Base-by-base conservation (phyloP, 2,888 invertebrate species). In the Orthosia gothica region DNA sequence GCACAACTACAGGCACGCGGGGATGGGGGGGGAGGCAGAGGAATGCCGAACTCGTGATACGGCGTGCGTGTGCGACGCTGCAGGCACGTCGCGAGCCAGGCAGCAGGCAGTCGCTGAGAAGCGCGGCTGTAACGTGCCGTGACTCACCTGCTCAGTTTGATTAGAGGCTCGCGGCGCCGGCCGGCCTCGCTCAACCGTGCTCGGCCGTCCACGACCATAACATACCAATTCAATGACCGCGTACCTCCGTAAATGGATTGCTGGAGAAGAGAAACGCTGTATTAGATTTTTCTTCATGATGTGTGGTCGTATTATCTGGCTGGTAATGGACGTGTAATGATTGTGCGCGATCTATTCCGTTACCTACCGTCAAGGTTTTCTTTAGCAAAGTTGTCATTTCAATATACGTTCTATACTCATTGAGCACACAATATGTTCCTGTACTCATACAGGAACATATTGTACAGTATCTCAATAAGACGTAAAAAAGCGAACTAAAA, bases 181-280 rank as follows among this genome's bases (percentile, higher is more conserved):
- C 26, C n/a, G 20, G 23, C 16, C 16, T 3, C 23, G 16, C 15
- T 45, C 65, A 64, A 13, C 49, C n/a, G 18, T 18, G 47, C 49
- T 67, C 50, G 5, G 11, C 0, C 18, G 1, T 50, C 23, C 61
- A 20, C 59, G 65, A 65, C 65, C 50, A 69, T 78, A 79, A 78
- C 65, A 78, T 57, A 67, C 74, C 67, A 65, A 80, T 76, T 79
- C 68, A 71, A 76, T 76, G 70, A 79, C 65, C 16, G 63, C 58
- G 70, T 70, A 70, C 75, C 75, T 64, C 63, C 47, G 40, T 70
- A 69, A 71, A 79, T 74, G 66, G 73, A 71, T 76, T 67, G 47
- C 55, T 47, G 65, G 59, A 70, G 62, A 45, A 67, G 40, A 49
- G 45, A 58, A 63, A 58, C 47, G 52, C 57, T 68, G 74, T 77